Evolutionary conservation across 2,797 vertebrate species (phyloP), one percentile per base, ranked within the genome.

Genomic region (Furcifer pardalis): DNA sequence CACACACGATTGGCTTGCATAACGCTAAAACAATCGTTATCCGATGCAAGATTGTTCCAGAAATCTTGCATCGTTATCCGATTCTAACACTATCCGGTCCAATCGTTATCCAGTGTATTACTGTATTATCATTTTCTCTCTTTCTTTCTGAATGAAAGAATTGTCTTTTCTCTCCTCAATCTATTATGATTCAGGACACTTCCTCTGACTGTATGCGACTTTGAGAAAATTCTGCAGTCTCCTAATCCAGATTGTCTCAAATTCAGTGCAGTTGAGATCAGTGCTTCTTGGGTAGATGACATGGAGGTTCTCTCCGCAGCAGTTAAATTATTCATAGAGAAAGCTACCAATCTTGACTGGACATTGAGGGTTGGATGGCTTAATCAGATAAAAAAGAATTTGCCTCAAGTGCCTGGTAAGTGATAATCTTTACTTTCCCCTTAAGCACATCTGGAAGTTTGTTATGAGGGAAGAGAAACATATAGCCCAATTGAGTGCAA

Each of bases 321-420:
- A 2, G 96, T 98, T 73, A 96, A 97, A 71, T 93, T 98, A 78
- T 95, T 99, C 86, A 96, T 95, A n/a, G 97, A 97, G 94, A 97
- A 96, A 88, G 96, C 98, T 9, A 98, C 97, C 30, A 98, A 98
- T 77, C 97, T 97, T 25, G 99, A 99, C 84, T 99, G 98, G 98
- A 93, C 97, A 84, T 93, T 99, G 37, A 97, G 98, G 91, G 97
- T 96, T 91, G 97, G 96, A 90, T 99, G 98, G 98, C 97, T 99
- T 60, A 96, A 96, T 30, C 96, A 98, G 89, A 94, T 98, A 79
- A 94, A 95, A 44, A 98, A 97, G 94, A 96, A 91, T 81, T 81
- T 96, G 79, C 94, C 95, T 30, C 93, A 94, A 60, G 92, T 82
- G 17, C 93, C 96, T 85, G 96, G 96, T 97, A 89, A 90, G 79